Evolutionary conservation across 2,888 invertebrate genomes (phyloP).

Genomic region (Corythucha ciliata): DNA sequence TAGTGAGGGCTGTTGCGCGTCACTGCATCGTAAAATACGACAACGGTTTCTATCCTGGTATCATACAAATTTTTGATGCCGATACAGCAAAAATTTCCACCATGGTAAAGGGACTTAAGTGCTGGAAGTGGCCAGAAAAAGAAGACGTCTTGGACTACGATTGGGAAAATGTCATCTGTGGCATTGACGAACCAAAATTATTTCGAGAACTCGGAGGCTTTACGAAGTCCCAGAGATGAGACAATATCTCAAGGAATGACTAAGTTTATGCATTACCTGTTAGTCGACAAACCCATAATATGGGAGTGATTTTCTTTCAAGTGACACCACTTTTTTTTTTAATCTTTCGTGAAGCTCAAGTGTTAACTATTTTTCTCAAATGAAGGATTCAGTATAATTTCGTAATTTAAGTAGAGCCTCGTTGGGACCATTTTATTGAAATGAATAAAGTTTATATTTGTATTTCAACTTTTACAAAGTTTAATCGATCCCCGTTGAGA

Average conservation of each 20-base stretch:
- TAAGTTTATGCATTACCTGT: too few species aligned
- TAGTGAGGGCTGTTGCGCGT: slow-evolving; percentile 10
- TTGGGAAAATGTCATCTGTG: slow-evolving; percentile 22
- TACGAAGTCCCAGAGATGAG: slow-evolving; percentile 4
- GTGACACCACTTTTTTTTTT: too few species aligned
- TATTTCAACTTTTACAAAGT: background rate
- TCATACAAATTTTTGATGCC: slow-evolving; percentile 9
- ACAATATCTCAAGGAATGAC: too few species aligned
- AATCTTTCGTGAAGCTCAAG: too few species aligned
- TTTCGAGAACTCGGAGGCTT: slow-evolving; percentile 9
- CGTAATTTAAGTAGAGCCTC: too few species aligned
- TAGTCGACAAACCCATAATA: too few species aligned
- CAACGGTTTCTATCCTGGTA: slow-evolving; percentile 13
- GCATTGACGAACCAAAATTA: slow-evolving; percentile 19
- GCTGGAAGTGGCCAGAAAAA: slow-evolving; percentile 25
- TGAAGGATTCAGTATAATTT: too few species aligned
- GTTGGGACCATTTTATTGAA: background rate
- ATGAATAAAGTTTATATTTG: background rate
- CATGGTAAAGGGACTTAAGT: slow-evolving; percentile 24
- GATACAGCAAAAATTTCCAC: slow-evolving; percentile 18
- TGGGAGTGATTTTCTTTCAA: too few species aligned
- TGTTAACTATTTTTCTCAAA: too few species aligned
- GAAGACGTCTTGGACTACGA: slow-evolving; percentile 17
- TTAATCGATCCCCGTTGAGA: background rate
- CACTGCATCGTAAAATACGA: slow-evolving; percentile 21